Base-by-base conservation (phyloP, 1,140 invertebrate species). In the Muscidifurax raptorellus region DNA sequence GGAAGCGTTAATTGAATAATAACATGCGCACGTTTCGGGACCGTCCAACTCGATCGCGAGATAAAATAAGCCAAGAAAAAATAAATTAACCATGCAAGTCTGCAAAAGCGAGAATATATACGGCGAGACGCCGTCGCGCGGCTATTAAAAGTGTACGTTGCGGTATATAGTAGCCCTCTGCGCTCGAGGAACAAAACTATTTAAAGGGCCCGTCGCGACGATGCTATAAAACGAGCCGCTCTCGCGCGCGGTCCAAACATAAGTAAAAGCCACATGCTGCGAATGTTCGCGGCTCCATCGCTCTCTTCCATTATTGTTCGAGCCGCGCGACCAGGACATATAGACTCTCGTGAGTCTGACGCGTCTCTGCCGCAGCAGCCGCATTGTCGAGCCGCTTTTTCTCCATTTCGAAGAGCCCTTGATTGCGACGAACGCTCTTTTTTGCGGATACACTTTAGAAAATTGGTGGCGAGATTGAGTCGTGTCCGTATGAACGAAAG, bases 241-340 rank as follows among this genome's bases (percentile, higher is more conserved):
- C 15, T 36, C 36, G n/a, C 78, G 59, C 32, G 18, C 64, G 64
- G 79, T 52, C 36, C 67, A 72, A 81, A 81, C 80, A 66, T 82
- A 82, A n/a, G n/a, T n/a, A n/a, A 82, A 82, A 82, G 80, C 80
- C 80, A 82, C 80, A 82, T 27, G 80, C 80, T 82, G 72, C 52
- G 80, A 64, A 74, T 59, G 36, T 74, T 72, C 66, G n/a, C 66
- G 44, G 13, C 52, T 59, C 47, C 47, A 4, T 52, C 52, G 4
- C 52, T 59, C 7, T 30, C 69, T 59, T 25, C 47, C 30, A 66
- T 82, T 82, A 82, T 82, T 82, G 66, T 82, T 82, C 75, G 75
- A 81, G 80, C 30, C n/a, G n/a, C n/a, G n/a, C n/a, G n/a, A n/a
- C n/a, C n/a, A n/a, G n/a, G n/a, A n/a, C n/a, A n/a, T n/a, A n/a